Evolutionary conservation across 1,140 invertebrate species (phyloP).

Genomic region (Thalassaphorura encarpata): DNA sequence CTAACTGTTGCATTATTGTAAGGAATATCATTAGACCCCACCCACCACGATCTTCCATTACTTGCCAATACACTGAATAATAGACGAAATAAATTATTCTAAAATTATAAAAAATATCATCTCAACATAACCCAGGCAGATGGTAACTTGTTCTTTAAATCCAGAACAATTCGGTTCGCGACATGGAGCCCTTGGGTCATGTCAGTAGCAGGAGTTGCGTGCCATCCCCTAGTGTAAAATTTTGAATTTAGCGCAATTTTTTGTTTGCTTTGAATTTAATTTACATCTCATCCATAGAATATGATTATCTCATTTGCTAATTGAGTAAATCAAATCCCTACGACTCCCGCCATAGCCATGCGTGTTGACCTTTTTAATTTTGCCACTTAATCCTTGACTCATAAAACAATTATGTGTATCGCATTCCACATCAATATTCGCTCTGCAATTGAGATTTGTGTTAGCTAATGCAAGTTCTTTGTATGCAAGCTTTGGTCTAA

Average conservation of each 20-base stretch:
- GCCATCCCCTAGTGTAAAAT: not conserved
- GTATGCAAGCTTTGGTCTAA: not conserved
- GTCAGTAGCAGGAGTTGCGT: not conserved
- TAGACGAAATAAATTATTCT: not conserved
- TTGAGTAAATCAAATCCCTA: conserved; percentile 12
- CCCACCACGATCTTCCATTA: conserved; percentile 17
- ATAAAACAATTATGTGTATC: conserved; percentile 12
- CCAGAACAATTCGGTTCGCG: conserved; percentile 19
- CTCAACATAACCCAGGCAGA: conserved; percentile 20
- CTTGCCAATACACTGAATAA: conserved; percentile 30
- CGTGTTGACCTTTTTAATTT: conserved; percentile 21
- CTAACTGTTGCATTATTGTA: conserved; percentile 10
- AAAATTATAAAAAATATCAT: no score
- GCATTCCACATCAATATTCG: conserved; percentile 17
- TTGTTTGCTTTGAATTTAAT: conserved; percentile 2
- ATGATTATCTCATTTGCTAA: conserved; percentile 15
- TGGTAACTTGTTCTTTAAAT: conserved; percentile 17
- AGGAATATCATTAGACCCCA: conserved; percentile 25
- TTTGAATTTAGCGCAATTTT: not conserved
- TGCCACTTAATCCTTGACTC: not conserved
- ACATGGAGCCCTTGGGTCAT: conserved; percentile 19
- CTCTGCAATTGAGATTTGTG: conserved; percentile 13
- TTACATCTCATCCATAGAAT: conserved; percentile 29
- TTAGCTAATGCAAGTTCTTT: conserved; percentile 6
- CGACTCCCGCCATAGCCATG: conserved; percentile 21